Conservation (phyloP, 2,888 invertebrate genomes). For the Acrocyrtus sp. region DNA sequence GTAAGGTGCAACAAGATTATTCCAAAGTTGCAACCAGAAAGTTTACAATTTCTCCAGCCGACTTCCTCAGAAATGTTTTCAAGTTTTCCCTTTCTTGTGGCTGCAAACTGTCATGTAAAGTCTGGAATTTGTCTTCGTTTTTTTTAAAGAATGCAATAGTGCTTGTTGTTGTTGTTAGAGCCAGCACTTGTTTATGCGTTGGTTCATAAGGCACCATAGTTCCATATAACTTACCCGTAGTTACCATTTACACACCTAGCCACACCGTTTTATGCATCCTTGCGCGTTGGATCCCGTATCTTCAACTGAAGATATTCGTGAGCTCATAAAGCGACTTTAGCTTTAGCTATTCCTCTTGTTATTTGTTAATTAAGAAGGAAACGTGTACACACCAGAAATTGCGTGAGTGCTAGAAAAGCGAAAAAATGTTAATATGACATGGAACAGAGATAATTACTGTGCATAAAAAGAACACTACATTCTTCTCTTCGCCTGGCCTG, state of each 20-base stretch:
- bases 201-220: neutral
- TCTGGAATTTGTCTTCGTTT: neutral
- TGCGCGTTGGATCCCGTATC: neutral
- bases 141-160: slow-evolving; percentile 4
- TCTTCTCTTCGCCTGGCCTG: neutral
- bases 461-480: neutral
- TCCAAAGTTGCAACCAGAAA: too few relatives aligned
- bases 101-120: too few relatives aligned
- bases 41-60: too few relatives aligned
- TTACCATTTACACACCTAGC: too few relatives aligned
- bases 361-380: neutral
- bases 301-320: neutral
- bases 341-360: neutral
- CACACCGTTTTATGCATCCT: too few relatives aligned
- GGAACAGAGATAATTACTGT: neutral
- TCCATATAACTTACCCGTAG: neutral
- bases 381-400: neutral
- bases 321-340: slow-evolving; percentile 6
- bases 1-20: too few relatives aligned
- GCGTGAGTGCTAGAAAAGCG: neutral
- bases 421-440: slow-evolving; percentile 26
- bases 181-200: neutral
- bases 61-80: too few relatives aligned
- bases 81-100: too few relatives aligned
- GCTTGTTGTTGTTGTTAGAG: slow-evolving; percentile 2